Base-by-base conservation (phyloP, 2,797 vertebrate genomes). In the Spinus olivaceus region DNA sequence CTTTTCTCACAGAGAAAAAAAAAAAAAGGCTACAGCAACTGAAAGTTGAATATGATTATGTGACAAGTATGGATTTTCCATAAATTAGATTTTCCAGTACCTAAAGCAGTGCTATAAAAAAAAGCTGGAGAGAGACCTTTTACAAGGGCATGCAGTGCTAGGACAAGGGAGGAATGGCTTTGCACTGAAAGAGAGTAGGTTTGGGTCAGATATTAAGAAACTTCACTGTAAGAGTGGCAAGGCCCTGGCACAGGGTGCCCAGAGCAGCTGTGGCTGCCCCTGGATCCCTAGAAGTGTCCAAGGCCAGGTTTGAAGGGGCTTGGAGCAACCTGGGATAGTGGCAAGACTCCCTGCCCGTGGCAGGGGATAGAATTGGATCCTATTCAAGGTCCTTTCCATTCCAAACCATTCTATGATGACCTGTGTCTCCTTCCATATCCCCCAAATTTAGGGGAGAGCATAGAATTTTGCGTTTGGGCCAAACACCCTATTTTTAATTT, bases 251-350 rank as follows among this genome's bases (percentile, higher is more conserved):
- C 15, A 60, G 15, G 0, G 1, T 35, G 6, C 30, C 8, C 30
- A 33, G 46, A 51, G 57, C 0, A 77, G 30, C 17, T 51, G 44
- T n/a, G 19, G 46, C 22, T 79, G 46, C 11, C 5, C 27, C 22
- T 39, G 14, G 39, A 35, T 60, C 22, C 46, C 35, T 78, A 41
- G 39, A 10, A 72, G 27, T 8, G 4, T 9, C 32, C 27, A 60
- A n/a, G 25, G 22, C 19, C 51, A 42, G 23, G 9, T 0, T 47
- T 6, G 33, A 72, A 0, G 0, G 39, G 32, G 16, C 33, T 47
- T 60, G 33, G 25, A 59, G 13, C 6, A 41, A 1, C 22, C 22
- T 47, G 51, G 12, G 6, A 2, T 5, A 16, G 30, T 27, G 46
- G 33, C 6, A 27, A 2, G 4, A 5, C 15, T 17, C 59, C 25